Evolutionary conservation across 1,140 invertebrate species (phyloP).

Genomic region (Scylla paramamosain): DNA sequence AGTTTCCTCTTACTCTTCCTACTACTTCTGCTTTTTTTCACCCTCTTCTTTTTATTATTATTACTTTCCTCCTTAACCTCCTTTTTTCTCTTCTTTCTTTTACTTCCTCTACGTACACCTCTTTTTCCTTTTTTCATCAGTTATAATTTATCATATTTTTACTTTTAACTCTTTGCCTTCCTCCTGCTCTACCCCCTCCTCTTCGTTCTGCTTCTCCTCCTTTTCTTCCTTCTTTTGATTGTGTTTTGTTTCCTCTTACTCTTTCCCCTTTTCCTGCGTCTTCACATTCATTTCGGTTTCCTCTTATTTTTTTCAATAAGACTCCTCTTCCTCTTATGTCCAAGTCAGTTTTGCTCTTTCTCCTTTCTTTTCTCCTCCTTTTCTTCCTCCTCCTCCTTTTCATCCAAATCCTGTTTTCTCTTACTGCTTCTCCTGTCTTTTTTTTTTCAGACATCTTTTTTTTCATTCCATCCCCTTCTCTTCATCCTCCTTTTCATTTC

Average conservation of each 20-base stretch:
- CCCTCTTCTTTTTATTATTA: neutral
- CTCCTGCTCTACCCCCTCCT: neutral
- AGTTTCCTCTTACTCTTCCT: too few species aligned
- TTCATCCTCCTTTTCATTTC: too few species aligned
- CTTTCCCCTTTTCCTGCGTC: neutral
- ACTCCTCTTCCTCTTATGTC: too few species aligned
- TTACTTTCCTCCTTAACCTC: neutral
- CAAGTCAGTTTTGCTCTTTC: too few species aligned
- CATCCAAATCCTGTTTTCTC: too few species aligned
- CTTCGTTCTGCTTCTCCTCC: neutral
- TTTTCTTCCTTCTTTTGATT: neutral
- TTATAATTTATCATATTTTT: too few species aligned
- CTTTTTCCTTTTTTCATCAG: too few species aligned
- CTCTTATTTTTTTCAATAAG: too few species aligned
- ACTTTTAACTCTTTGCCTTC: too few species aligned
- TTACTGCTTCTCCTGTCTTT: too few species aligned
- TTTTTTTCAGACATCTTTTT: neutral
- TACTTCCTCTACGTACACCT: neutral
- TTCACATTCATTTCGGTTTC: neutral
- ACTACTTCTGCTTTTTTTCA: neutral
- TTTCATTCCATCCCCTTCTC: neutral
- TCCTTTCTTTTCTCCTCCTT: too few species aligned
- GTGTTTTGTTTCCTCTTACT: neutral
- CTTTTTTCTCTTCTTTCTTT: neutral
- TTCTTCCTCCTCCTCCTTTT: too few species aligned